These are phyloP conservation scores for Netelia melanura DNA, from an alignment of 2,888 invertebrate genomes.

Conservation along the genomic window DNA sequence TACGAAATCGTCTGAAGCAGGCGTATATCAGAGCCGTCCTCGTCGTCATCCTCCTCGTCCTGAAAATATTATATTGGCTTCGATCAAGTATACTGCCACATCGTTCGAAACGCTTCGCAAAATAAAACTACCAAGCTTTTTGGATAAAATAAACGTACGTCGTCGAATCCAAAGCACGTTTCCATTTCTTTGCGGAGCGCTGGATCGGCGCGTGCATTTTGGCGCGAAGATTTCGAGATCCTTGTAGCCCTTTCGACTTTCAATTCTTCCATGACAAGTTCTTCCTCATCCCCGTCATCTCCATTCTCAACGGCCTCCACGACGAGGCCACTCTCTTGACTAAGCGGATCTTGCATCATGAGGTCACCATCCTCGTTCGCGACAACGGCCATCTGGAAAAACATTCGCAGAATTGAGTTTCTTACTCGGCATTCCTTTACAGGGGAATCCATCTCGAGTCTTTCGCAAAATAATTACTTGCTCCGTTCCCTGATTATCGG, in stretches of 20 bases:
- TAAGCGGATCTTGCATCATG: constrained; percentile 82
- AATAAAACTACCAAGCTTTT: not conserved
- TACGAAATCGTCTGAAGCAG: constrained; percentile 83
- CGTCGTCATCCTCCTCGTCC: constrained; percentile 84
- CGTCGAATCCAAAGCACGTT: constrained; percentile 94
- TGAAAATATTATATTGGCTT: constrained; percentile 53
- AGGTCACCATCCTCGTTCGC: constrained; percentile 85
- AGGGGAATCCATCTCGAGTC: too few relatives aligned
- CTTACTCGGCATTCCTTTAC: not conserved
- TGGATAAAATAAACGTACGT: constrained; percentile 85
- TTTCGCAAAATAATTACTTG: constrained; percentile 82
- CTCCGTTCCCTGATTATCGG: constrained; percentile 89
- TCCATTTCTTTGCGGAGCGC: constrained; percentile 89
- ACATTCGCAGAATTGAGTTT: constrained; percentile 31
- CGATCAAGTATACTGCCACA: not conserved
- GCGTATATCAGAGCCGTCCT: constrained; percentile 83
- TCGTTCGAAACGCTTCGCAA: constrained; percentile 3
- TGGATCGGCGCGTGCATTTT: constrained; percentile 77
- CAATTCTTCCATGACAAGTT: constrained; percentile 82
- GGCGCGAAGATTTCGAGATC: constrained; percentile 77
- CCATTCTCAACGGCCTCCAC: constrained; percentile 83
- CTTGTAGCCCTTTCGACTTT: constrained; percentile 78
- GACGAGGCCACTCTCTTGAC: constrained; percentile 85
- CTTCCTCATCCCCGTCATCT: constrained; percentile 84
- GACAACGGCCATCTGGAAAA: constrained; percentile 84